A percentile compares a stretch with the other conserved stretches of the same genome.
Conservation (phyloP, 2,113 vertebrate species). For the Macaca mulatta region DNA sequence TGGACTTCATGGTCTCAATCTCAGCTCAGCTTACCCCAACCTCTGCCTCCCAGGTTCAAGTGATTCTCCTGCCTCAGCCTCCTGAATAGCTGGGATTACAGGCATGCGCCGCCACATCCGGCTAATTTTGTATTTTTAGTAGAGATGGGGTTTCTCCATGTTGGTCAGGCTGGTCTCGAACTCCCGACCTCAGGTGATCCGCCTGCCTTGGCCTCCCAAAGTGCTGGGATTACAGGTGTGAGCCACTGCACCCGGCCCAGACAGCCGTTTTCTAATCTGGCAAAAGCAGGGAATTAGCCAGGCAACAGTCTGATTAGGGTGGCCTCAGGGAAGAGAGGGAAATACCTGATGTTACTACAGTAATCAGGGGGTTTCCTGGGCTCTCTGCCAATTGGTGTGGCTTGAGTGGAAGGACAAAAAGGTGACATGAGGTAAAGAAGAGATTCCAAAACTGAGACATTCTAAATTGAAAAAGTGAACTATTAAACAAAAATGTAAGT, state of each 20-base stretch:
- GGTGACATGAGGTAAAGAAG: not conserved
- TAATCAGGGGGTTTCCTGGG: not conserved
- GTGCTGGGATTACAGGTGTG: too few relatives aligned
- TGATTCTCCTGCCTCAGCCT: too few relatives aligned
- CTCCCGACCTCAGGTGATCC: too few relatives aligned
- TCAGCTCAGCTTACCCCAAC: too few relatives aligned
- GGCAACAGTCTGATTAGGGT: not conserved
- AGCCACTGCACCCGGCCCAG: not conserved
- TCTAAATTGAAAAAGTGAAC: conserved; percentile 1
- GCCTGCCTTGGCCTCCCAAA: too few relatives aligned
- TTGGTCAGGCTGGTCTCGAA: too few relatives aligned
- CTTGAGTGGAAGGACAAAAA: not conserved
- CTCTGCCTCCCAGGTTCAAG: too few relatives aligned
- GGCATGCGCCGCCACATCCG: accelerated
- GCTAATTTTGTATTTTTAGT: too few relatives aligned
- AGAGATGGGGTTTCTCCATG: too few relatives aligned
- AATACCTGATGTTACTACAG: not conserved
- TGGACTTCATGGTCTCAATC: too few relatives aligned
- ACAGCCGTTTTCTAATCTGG: not conserved
- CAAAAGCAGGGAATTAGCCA: not conserved
- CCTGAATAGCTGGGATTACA: too few relatives aligned
- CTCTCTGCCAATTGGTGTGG: not conserved
- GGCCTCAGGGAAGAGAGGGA: not conserved
- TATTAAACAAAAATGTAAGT: not conserved
- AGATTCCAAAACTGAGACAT: not conserved